Base-by-base conservation (phyloP, 2,797 vertebrate species). In the Sciurus vulgaris region DNA sequence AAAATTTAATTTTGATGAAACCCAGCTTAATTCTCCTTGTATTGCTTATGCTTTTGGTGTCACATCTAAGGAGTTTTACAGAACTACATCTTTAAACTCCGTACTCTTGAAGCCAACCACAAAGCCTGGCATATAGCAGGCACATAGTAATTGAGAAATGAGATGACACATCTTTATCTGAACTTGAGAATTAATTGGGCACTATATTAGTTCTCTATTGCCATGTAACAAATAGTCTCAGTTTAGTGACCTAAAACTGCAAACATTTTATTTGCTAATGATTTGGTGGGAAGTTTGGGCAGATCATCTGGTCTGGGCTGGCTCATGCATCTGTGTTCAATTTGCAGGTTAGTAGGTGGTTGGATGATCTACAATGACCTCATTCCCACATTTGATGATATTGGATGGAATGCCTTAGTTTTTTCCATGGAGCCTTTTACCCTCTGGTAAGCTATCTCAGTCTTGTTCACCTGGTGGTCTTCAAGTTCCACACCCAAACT, bases 81-180 rank as follows among this genome's bases (percentile, higher is more conserved):
- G 44, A 92, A 72, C 18, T n/a, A 59, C 22, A 73, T 51, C 22
- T 51, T 77, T 44, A 30, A 56, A 85, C 65, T 87, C 84, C 51
- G 82, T 59, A 67, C 81, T 90, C 41, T 89, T 82, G 69, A 26
- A 70, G 35, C 79, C 85, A 96, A 91, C 44, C 35, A 85, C 41
- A 88, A 85, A 95, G 20, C 56, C 72, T 91, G 28, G 78, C 33
- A n/a, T 86, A 92, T 8, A 89, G 61, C 61, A 94, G 61, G 65
- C 63, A 67, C 54, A 67, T 3, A 59, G 41, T 77, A 82, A 89
- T 51, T 86, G n/a, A 44, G 63, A 86, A 95, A 14, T 67, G 63
- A 89, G 65, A 77, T 86, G 65, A 54, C 12, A 38, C 67, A 67
- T 33, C 72, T 93, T 86, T 83, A 83, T 65, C 44, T 61, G 35